Conservation (phyloP, 2,888 invertebrate species). For the Erebia palarica region DNA sequence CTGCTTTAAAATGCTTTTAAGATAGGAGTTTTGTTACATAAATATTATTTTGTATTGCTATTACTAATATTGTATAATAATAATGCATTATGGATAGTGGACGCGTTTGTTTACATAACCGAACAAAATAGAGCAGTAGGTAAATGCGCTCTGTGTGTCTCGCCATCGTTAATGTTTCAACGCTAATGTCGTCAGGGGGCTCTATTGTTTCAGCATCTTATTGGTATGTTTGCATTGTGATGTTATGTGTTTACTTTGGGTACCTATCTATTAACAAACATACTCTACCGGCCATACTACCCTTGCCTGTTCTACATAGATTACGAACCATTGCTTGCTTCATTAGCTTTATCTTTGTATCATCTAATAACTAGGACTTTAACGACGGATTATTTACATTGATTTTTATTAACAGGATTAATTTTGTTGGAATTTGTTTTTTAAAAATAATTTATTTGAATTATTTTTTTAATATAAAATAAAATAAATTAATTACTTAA, state of each 20-base stretch:
- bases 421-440: not conserved
- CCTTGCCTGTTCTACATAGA: not conserved
- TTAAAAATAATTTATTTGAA: no score
- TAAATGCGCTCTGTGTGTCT: constrained; percentile 8
- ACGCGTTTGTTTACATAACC: not conserved
- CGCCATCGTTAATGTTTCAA: constrained; percentile 7
- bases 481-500: no score
- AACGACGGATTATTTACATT: no score
- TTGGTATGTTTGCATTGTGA: not conserved
- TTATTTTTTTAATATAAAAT: no score
- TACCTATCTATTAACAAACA: constrained; percentile 1
- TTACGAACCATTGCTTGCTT: not conserved
- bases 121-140: constrained; percentile 11
- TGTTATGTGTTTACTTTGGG: not conserved
- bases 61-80: not conserved
- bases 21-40: no score
- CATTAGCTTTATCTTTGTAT: not conserved
- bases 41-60: not conserved
- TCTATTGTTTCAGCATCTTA: constrained; percentile 1
- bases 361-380: no score
- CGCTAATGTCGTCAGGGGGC: constrained; percentile 12
- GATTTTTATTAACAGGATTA: no score
- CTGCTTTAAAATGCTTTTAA: no score
- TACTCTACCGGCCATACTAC: not conserved
- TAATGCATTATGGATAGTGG: not conserved